A percentile compares a stretch with the other conserved stretches of the same genome.
Conservation (phyloP, 2,113 vertebrate genomes). For the Centropristis striata region DNA sequence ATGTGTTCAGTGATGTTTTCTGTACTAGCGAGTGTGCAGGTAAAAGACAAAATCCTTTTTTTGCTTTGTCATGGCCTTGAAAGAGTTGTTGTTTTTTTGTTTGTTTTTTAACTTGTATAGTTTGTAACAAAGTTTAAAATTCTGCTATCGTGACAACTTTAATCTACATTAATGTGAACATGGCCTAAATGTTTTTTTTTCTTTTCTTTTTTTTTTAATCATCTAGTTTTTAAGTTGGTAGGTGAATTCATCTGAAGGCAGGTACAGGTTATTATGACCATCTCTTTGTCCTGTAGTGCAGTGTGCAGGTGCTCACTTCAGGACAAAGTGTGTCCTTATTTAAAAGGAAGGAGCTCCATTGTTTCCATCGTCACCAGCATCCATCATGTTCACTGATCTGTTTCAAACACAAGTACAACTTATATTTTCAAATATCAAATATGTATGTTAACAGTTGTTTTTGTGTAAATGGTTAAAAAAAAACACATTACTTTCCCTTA, state of each 20-base stretch:
- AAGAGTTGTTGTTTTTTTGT: no score
- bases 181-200: not conserved
- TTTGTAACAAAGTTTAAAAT: no score
- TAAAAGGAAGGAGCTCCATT: not conserved
- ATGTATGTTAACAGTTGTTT: conserved; percentile 14
- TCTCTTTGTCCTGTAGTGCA: not conserved
- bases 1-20: no score
- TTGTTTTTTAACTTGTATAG: no score
- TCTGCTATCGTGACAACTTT: no score
- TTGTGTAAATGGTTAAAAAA: conserved; percentile 16
- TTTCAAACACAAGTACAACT: conserved; percentile 8
- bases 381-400: conserved; percentile 27
- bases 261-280: not conserved
- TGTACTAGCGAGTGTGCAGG: no score
- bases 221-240: conserved; percentile 23
- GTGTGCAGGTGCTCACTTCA: not conserved
- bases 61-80: no score
- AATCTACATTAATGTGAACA: not conserved
- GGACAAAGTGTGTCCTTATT: not conserved
- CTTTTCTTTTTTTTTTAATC: conserved; percentile 13
- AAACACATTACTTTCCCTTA: not conserved
- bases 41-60: no score
- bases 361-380: conserved; percentile 44
- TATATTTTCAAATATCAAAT: not conserved
- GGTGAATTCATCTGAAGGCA: not conserved